Evolutionary conservation across 1,140 invertebrate species (phyloP), one percentile per base, ranked within the genome.

Genomic region (Monomorium pharaonis): DNA sequence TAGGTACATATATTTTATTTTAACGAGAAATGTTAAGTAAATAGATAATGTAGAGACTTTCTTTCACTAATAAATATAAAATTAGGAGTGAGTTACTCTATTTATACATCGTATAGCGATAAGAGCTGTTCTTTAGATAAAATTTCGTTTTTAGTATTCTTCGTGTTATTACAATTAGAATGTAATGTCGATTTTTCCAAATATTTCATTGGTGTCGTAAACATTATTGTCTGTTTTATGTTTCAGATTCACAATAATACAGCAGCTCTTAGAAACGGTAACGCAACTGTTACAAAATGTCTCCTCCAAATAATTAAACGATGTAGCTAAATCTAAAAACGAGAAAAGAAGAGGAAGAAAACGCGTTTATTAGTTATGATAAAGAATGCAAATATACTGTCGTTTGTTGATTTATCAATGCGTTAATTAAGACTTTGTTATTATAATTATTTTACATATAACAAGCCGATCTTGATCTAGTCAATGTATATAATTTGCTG

Each of bases 231-330:
- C 69, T 60, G 27, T 10, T 84, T 75, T 84, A 47, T 87, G 88
- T 90, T 89, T 54, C 89, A 90, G 89, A 87, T 85, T 85, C 75
- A 63, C 89, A 90, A 88, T 90, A 90, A 86, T 88, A 81, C 72
- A 80, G 42, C 84, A 80, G 69, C 42, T 63, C 27, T 85, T 83
- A 87, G 56, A 76, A 85, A 80, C 18, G 74, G 24, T 62, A 76
- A 63, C 33, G 33, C n/a, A 65, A 51, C 62, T 51, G 69, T 69
- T 69, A 67, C 83, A 24, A 81, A 84, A 74, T 63, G 37, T 86
- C 77, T 86, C 33, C 69, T 74, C 24, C 24, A 60, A 80, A 60
- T 49, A 72, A 84, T 75, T 84, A 69, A 78, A 88, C 60, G 83
- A 84, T 81, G 42, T 90, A 90, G 87, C 65, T 81, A 65, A 78